Evolutionary conservation across 1,140 invertebrate genomes (phyloP), one percentile per base, ranked within the genome.

Genomic region (Philotrypesis tridentata): DNA sequence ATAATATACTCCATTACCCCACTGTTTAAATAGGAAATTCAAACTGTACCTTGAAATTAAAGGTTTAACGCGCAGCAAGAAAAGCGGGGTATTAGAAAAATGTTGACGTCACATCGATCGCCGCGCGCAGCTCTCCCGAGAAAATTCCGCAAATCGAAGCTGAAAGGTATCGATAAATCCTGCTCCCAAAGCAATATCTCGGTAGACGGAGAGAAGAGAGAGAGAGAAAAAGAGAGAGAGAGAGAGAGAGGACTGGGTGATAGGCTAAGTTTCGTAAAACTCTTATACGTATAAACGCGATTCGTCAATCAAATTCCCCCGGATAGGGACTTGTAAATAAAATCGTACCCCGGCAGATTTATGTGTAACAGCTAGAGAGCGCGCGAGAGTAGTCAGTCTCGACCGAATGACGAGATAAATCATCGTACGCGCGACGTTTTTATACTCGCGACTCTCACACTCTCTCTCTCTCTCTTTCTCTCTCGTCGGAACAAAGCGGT

Each of bases 391-490:
- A 81, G 79, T 81, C 79, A 76, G 79, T 81, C 48, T 81, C 29
- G 72, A 27, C 63, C 70, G 79, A 82, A 82, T 82, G 74, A 82
- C 73, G 80, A 74, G 80, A 82, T 82, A 82, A 82, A 82, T 82
- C 67, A 82, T 82, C 70, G 23, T 40, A 43, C 43, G 61, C 31
- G 48, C 27, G 37, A 55, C 48, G 48, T 55, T 55, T 55, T 55
- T 55, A 55, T 55, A 55, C 48, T n/a, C 48, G 48, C 37, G 33
- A 23, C 40, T 63, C 25, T 43, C 33, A 6, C 73, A 80, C 76
- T 12, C 43, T 27, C 14, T 80, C 85, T 84, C n/a, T n/a, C 40
- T 63, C 25, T 43, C 33, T 9, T 74, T 82, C 76, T 12, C 43
- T 27, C 14, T 80, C 85, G n/a, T 84, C 82, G 84, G 63, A 76